Percentiles rank a stretch among this genome's conserved stretches.
phyloP scores from a whole-genome alignment of 2,888 invertebrate genomes.

The Noctuana brunneofusca region DNA sequence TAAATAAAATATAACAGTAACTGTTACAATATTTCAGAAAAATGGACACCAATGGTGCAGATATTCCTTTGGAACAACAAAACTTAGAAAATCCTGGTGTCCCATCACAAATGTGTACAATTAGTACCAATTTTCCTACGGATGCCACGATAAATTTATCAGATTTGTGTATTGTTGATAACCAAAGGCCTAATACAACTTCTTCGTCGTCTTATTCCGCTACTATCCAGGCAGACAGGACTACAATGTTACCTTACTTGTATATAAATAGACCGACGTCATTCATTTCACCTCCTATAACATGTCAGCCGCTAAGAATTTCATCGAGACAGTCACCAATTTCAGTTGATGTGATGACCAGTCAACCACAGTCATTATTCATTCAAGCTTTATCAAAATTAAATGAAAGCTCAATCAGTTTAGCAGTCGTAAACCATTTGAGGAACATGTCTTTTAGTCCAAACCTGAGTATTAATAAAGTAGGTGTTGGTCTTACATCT shows the following conservation, averaged over 20 bases:
- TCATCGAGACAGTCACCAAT: constrained; percentile 47
- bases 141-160: constrained; percentile 21
- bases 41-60: constrained; percentile 15
- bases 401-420: constrained; percentile 53
- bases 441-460: constrained; percentile 14
- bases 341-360: constrained; percentile 40
- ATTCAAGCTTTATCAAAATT: constrained; percentile 63
- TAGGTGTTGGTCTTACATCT: constrained; percentile 36
- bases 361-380: constrained; percentile 61
- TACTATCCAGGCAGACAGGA: constrained; percentile 4
- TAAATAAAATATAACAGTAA: background rate
- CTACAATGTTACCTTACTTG: constrained; percentile 41
- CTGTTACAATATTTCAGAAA: background rate
- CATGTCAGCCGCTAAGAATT: constrained; percentile 41
- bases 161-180: constrained; percentile 8
- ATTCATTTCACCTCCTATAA: constrained; percentile 34
- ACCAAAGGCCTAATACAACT: background rate
- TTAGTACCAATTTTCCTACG: constrained; percentile 18
- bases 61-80: background rate
- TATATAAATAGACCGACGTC: constrained; percentile 40
- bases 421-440: constrained; percentile 35
- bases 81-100: constrained; percentile 3
- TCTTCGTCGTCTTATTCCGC: constrained; percentile 1
- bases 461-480: constrained; percentile 17
- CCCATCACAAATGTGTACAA: constrained; percentile 19